A percentile compares a stretch with the other conserved stretches of the same genome.
phyloP scores from a whole-genome alignment of 2,113 vertebrate species.

The Philantomba maxwellii region DNA sequence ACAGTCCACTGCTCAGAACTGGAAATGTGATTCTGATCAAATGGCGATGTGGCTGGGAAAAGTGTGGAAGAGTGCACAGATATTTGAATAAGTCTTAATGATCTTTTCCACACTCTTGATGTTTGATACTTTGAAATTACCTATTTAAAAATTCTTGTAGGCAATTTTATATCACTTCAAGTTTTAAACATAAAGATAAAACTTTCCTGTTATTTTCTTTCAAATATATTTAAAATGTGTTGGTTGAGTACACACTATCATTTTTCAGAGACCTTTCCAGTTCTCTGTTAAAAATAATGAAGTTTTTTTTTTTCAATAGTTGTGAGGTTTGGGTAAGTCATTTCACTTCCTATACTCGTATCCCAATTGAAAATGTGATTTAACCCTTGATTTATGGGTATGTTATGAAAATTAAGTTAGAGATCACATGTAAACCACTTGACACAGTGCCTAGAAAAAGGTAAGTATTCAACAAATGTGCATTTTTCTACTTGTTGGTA shows the following conservation, averaged over 20 bases:
- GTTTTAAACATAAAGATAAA: background rate
- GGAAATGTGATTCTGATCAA: background rate
- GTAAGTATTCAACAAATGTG: background rate
- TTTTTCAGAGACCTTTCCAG: background rate
- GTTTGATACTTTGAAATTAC: background rate
- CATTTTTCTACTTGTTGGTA: background rate
- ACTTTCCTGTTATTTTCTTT: conserved; percentile 10
- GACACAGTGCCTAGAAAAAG: background rate
- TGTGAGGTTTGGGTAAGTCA: background rate
- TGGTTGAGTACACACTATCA: background rate
- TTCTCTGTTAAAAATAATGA: background rate
- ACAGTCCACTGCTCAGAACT: background rate
- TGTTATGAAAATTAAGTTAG: background rate
- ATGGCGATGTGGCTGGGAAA: background rate
- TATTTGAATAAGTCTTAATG: background rate
- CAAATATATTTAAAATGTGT: background rate
- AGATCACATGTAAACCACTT: background rate
- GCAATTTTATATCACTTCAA: conserved; percentile 1
- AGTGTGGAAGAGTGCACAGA: background rate
- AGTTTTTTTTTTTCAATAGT: background rate
- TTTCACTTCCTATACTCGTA: background rate
- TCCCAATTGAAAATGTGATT: background rate
- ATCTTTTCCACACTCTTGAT: background rate
- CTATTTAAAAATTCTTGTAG: background rate
- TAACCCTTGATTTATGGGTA: background rate